A percentile compares a stretch with the other conserved stretches of the same genome.
These are phyloP conservation scores for Micropterix aruncella DNA, from an alignment of 2,888 invertebrate species.

Conservation along the genomic window DNA sequence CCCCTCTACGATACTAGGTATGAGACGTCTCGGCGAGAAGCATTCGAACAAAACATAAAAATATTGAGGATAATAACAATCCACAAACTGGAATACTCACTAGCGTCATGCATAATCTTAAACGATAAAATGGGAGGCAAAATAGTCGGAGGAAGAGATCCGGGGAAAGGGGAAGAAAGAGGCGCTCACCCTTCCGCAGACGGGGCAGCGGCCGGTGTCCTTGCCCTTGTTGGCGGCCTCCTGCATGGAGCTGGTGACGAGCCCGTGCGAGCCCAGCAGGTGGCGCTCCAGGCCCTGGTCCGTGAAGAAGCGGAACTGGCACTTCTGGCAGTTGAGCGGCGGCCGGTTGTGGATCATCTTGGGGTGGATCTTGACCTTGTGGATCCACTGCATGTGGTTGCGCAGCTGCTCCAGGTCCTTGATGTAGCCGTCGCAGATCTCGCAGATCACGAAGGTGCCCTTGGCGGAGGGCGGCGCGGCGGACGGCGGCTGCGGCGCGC, in stretches of 20 bases:
- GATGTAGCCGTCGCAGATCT: slow-evolving; percentile 94
- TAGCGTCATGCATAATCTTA: too few species aligned
- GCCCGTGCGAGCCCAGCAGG: slow-evolving; percentile 83
- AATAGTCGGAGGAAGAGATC: too few species aligned
- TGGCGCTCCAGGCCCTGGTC: slow-evolving; percentile 94
- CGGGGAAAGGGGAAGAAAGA: background rate
- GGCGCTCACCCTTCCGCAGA: slow-evolving; percentile 74
- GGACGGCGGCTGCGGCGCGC: slow-evolving; percentile 28
- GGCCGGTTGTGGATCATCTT: slow-evolving; percentile 93
- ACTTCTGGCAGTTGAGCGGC: slow-evolving; percentile 90
- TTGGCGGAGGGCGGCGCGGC: slow-evolving; percentile 39
- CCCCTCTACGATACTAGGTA: too few species aligned
- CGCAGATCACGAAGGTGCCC: slow-evolving; percentile 84
- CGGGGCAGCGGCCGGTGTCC: slow-evolving; percentile 88
- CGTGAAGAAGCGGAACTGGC: slow-evolving; percentile 89
- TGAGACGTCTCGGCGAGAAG: too few species aligned
- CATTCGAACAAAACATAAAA: too few species aligned
- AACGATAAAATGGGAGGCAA: too few species aligned
- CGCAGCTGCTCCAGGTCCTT: slow-evolving; percentile 88
- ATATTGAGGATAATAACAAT: too few species aligned
- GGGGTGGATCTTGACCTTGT: slow-evolving; percentile 91
- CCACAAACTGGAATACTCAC: too few species aligned
- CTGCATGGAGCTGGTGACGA: slow-evolving; percentile 93
- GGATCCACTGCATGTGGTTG: slow-evolving; percentile 97
- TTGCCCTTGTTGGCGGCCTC: slow-evolving; percentile 90